A percentile compares a stretch with the other conserved stretches of the same genome.
Conservation (phyloP, 2,797 vertebrate species). For the Malurus leucopterus region DNA sequence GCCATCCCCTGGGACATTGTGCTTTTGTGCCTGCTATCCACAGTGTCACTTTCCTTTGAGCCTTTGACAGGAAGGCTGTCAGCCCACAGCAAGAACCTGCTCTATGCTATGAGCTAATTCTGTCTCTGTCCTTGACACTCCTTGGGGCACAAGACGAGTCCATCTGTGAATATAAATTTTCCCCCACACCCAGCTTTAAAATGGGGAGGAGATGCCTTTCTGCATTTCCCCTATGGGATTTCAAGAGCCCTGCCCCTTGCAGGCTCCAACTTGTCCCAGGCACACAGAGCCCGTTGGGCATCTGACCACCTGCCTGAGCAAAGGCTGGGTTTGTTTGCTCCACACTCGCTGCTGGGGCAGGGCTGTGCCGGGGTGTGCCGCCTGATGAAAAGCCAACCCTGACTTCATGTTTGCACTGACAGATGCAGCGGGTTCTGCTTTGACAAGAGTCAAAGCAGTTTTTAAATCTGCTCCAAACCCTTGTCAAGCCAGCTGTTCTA, state of each 20-base stretch:
- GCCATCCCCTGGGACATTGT: rapidly evolving
- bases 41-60: neutral
- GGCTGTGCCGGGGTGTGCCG: neutral
- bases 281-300: neutral
- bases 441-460: neutral
- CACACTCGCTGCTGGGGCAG: neutral
- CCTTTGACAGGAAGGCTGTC: neutral
- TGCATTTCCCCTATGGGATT: neutral
- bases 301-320: neutral
- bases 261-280: neutral
- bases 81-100: neutral
- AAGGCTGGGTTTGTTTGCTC: neutral
- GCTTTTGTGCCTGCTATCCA: neutral
- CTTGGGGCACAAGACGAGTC: neutral
- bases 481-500: neutral
- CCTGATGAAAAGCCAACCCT: neutral
- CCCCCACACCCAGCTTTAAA: neutral
- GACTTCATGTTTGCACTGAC: neutral
- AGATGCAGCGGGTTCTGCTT: neutral
- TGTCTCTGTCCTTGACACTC: neutral
- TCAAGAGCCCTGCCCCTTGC: neutral
- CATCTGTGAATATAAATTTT: neutral
- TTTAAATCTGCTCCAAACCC: neutral
- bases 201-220: neutral
- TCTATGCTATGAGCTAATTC: neutral